Base-by-base conservation (phyloP, 1,140 invertebrate genomes). In the Oscheius sp. region DNA sequence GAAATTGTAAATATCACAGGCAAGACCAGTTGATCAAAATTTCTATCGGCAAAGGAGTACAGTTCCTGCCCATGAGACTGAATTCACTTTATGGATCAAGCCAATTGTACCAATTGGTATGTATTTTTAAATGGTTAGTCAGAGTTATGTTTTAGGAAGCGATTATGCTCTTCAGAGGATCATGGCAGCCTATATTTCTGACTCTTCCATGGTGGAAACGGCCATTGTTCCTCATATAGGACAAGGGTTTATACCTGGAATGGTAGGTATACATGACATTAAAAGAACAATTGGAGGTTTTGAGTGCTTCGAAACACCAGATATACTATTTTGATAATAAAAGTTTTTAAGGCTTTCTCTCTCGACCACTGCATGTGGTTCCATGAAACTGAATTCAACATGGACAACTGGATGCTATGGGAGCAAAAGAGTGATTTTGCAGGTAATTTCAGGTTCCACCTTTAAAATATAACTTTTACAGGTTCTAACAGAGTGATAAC, bases 321-420 rank as follows among this genome's bases (percentile, higher is more conserved):
- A 32, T 36, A 63, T 13, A 63, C 0, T n/a, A 63, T 15, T 63
- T 29, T 38, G 15, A 15, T 32, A 36, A 32, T 32, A 0, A 63
- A 7, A 15, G 10, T n/a, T 34, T 10, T 10, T 34, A n/a, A 63
- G 61, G 31, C 29, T 10, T 34, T 38, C 35, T 63, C 61, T 32
- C 31, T 63, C 0, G 61, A 63, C 26, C 61, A 63, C 61, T 63
- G 61, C 29, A 7, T 63, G 15, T 63, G 61, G 61, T 63, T 63
- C 36, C 61, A 63, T 26, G 15, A 32, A 26, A 34, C 61, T 7
- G 20, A 34, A 32, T 63, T 63, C 31, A 32, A 10, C 10, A 36
- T 34, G 32, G 61, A 63, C 31, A 32, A 63, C 1, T 63, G 61
- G 61, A 63, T 63, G 61, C 26, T 63, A 18, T 63, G 61, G 61